Evolutionary conservation across 2,888 invertebrate genomes (phyloP), one percentile per base, ranked within the genome.

Genomic region (Oligia latruncula): DNA sequence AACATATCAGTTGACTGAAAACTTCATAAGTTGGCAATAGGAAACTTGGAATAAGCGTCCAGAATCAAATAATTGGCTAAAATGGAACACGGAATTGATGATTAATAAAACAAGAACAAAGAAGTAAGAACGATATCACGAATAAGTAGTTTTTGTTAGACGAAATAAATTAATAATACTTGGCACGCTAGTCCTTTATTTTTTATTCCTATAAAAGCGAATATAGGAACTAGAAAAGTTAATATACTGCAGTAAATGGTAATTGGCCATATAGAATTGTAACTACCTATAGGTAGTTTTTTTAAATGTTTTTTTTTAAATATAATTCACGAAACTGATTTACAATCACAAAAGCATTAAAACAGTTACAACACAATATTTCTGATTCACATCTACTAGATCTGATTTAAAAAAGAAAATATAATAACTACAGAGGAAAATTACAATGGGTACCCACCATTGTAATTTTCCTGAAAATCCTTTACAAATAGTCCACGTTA

Each of bases 71-170:
- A 65, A 62, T 66, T 55, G 23, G 15, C 23, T 29, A 40, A 62
- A 52, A 52, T 74, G 40, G 17, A 71, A 75, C 46, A 82, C 65
- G 83, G 73, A 77, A 83, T 20, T 82, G 20, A 64, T 60, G 17
- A 58, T 66, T 66, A 71, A 67, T 49, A 66, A 64, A n/a, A 62
- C 55, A 49, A 71, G 78, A 83, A 83, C 78, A 87, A 87, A 78
- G 29, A 29, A 29, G 1, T 29, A 29, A 29, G 74, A 67, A 11
- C 60, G 11, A 70, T 83, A 65, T 81, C 64, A 67, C 58, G 71
- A 78, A 52, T 75, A 68, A 20, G n/a, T 68, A 49, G 67, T 81
- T 71, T 75, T 72, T 82, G 81, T 55, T 58, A 46, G 23, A 64
- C 46, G 17, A 65, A 82, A 29, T 86, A 82, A 70, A 60, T 83